Conservation (phyloP, 2,797 vertebrate species). For the Eulemur coronatus region DNA sequence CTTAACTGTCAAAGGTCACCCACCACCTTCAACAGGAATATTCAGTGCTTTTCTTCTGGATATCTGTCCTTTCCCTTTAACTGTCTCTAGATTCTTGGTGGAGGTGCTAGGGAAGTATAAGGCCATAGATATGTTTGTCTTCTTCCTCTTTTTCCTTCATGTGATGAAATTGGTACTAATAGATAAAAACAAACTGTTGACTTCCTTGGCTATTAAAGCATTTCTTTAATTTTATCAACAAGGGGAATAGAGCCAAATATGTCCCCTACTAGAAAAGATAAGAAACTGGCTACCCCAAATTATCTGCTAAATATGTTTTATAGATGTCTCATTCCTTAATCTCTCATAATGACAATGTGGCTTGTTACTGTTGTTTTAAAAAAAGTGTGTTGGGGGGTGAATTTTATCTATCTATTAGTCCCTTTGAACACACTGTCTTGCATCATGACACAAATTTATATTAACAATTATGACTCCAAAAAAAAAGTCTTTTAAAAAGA, state of each 20-base stretch:
- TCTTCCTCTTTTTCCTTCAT: not conserved
- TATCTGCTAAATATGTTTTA: not conserved
- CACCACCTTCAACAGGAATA: not conserved
- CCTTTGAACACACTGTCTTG: not conserved
- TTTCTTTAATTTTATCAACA: conserved; percentile 5
- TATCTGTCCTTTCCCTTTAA: not conserved
- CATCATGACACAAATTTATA: not conserved
- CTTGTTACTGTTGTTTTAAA: not conserved
- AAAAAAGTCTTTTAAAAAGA: not conserved
- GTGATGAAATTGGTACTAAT: not conserved
- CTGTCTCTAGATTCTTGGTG: not conserved
- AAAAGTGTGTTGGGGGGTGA: not conserved
- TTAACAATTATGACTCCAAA: not conserved
- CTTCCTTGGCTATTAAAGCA: not conserved
- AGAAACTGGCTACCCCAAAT: not conserved
- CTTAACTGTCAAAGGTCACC: not conserved
- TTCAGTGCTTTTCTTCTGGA: not conserved
- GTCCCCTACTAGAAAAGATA: not conserved
- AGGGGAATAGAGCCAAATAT: not conserved
- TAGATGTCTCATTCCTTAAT: not conserved
- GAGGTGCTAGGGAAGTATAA: not conserved
- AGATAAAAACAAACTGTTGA: conserved; percentile 32
- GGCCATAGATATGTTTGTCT: not conserved
- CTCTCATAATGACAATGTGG: not conserved
- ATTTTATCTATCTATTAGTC: not conserved